These are phyloP conservation scores for Hyles euphorbiae DNA, from an alignment of 1,140 invertebrate species.

Conservation along the genomic window DNA sequence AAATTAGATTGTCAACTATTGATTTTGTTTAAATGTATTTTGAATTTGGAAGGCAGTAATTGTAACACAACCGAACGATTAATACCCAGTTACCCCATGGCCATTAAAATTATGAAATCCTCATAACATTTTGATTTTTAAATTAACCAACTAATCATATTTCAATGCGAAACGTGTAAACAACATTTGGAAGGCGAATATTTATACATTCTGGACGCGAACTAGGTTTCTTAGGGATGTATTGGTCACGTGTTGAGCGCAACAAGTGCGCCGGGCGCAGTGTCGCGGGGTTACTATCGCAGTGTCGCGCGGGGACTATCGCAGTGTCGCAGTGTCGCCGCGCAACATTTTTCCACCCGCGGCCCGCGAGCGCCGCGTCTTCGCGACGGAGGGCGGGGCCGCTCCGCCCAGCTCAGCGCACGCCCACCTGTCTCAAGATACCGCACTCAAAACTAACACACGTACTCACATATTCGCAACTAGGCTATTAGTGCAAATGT, in stretches of 20 bases:
- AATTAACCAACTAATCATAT: too few relatives aligned
- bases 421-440: conserved; percentile 51
- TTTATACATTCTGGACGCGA: too few relatives aligned
- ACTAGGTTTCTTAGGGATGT: background rate
- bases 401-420: conserved; percentile 49
- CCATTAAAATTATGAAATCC: too few relatives aligned
- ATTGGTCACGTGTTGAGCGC: conserved; percentile 5
- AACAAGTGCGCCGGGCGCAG: conserved; percentile 5
- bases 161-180: too few relatives aligned
- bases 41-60: too few relatives aligned
- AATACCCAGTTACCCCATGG: too few relatives aligned
- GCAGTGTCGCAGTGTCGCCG: conserved; percentile 25
- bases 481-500: conserved; percentile 13
- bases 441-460: conserved; percentile 9
- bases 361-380: conserved; percentile 35
- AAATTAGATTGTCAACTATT: too few relatives aligned
- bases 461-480: background rate
- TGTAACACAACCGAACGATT: too few relatives aligned
- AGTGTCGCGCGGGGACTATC: conserved; percentile 18
- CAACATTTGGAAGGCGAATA: too few relatives aligned
- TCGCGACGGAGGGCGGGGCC: conserved; percentile 50
- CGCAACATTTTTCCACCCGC: conserved; percentile 45
- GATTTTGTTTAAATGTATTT: too few relatives aligned
- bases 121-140: too few relatives aligned
- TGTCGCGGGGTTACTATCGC: background rate